Evolutionary conservation across 2,797 vertebrate species (phyloP), one percentile per base, ranked within the genome.

Genomic region (Enteromius mattozi): DNA sequence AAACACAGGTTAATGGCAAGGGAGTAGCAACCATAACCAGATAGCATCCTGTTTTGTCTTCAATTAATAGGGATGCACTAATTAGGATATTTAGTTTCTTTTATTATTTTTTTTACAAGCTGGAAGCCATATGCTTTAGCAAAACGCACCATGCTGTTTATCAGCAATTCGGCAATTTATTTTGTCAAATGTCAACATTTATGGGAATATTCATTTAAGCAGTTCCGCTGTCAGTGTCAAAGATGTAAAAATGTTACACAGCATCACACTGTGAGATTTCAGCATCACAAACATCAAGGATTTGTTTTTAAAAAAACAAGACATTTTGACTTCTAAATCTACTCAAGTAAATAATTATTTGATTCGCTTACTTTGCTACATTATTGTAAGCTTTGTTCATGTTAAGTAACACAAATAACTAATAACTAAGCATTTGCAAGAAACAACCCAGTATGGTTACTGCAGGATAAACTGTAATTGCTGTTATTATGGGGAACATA

Each of bases 401-500:
- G 49, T 76, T n/a, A 37, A 56, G 33, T 56, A 37, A 24, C 12
- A 37, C 33, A 37, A n/a, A 56, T 14, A 75, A n/a, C 30, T 47
- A 77, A 40, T 75, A 56, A 27, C 8, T 14, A 37, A 56, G 49
- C 19, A 56, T 13, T 74, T 74, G 19, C 6, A 4, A 40, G 8
- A 61, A 77, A n/a, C 4, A 14, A 9, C 51, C n/a, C 6, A 27
- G n/a, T 16, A 27, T n/a, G 1, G 75, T 78, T 78, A 78, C 21
- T 66, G 61, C 40, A 79, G 59, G 27, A 79, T 66, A 79, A 47
- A 78, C 59, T 33, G 40, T 78, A 47, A 65, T 79, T 21, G 77
- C 77, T 79, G 59, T 79, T 65, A 65, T 78, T 78, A 79, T 65
- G 59, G 40, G 0, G 6, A 65, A 33, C 24, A 47, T 45, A 42